These are phyloP conservation scores for Elaeidobius kamerunicus DNA, from an alignment of 2,888 invertebrate species.

Conservation along the genomic window DNA sequence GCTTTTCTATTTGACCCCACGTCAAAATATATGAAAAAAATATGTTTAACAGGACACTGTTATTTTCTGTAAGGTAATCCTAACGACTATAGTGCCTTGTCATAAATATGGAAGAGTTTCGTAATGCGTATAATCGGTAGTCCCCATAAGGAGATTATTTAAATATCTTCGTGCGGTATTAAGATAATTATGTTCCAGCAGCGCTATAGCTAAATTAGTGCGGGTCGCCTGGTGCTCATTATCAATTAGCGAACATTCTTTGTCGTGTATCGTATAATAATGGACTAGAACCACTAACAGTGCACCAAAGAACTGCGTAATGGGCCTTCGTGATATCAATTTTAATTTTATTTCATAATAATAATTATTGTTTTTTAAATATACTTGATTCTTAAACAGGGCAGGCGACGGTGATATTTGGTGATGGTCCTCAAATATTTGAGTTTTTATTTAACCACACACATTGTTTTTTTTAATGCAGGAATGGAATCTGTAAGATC, in stretches of 20 bases:
- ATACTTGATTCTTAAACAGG: no score
- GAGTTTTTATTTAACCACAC: no score
- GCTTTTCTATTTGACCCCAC: no score
- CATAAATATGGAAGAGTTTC: conserved; percentile 16
- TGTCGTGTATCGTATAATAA: background rate
- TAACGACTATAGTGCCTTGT: conserved; percentile 13
- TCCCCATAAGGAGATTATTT: conserved; percentile 11
- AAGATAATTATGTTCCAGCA: conserved; percentile 9
- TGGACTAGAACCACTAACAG: background rate
- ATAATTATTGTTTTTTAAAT: no score
- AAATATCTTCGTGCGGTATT: conserved; percentile 5
- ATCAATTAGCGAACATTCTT: background rate
- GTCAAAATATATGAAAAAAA: no score
- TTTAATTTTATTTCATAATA: no score
- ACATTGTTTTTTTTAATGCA: no score
- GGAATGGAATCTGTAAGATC: no score
- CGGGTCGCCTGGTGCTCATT: background rate
- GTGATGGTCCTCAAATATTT: no score
- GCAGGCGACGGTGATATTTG: no score
- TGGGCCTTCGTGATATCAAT: background rate
- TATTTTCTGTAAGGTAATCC: conserved; percentile 10
- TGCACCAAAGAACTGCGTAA: background rate
- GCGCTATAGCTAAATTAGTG: background rate
- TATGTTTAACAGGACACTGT: no score
- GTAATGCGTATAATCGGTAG: conserved; percentile 13